A percentile compares a stretch with the other conserved stretches of the same genome.
Conservation (phyloP, 2,797 vertebrate species). For the Falco peregrinus region DNA sequence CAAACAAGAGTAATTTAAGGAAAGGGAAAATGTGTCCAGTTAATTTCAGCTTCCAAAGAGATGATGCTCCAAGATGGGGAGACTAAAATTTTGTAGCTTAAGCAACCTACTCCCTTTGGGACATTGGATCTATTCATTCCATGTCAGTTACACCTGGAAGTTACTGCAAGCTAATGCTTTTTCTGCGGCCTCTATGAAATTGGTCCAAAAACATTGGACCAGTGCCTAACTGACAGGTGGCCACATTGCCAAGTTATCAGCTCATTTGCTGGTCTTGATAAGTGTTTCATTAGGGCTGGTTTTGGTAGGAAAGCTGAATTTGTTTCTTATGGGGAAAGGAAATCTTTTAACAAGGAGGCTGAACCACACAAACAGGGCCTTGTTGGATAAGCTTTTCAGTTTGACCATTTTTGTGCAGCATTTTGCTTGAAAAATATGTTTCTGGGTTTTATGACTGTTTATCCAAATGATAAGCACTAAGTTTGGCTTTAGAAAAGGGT, state of each 20-base stretch:
- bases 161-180: not conserved
- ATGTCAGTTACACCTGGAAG: not conserved
- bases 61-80: not conserved
- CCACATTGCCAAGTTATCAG: conserved; percentile 8
- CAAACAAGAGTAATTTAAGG: not conserved
- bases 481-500: not conserved
- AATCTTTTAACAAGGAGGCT: not conserved
- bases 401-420: not conserved
- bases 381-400: not conserved
- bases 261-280: conserved; percentile 25
- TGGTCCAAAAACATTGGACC: not conserved
- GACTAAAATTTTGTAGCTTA: not conserved
- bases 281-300: conserved; percentile 38
- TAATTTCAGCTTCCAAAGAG: not conserved
- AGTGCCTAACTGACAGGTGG: conserved; percentile 14
- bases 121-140: not conserved
- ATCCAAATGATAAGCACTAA: not conserved
- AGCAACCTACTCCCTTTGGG: not conserved
- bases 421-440: not conserved
- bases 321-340: not conserved
- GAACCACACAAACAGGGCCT: not conserved
- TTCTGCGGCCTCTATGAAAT: not conserved
- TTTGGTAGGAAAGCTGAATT: conserved; percentile 6
- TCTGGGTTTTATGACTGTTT: not conserved
- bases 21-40: not conserved